These are phyloP conservation scores for Tiliqua scincoides DNA, from an alignment of 2,113 vertebrate species.

Conservation along the genomic window DNA sequence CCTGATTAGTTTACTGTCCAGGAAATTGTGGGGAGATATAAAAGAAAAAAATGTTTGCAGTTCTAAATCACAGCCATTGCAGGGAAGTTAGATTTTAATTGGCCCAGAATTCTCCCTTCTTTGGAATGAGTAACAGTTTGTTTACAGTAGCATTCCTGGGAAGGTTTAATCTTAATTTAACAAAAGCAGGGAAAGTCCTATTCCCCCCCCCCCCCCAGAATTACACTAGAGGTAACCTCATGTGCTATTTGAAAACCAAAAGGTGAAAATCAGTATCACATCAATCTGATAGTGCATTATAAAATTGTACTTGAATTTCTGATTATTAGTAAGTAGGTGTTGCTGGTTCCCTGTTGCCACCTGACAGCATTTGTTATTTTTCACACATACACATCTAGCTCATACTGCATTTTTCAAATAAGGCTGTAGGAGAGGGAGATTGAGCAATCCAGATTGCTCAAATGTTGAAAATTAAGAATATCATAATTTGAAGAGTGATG, in stretches of 20 bases:
- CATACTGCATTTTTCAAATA: conserved; percentile 32
- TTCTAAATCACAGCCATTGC: conserved; percentile 47
- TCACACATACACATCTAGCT: conserved; percentile 25
- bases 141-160: conserved; percentile 41
- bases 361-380: conserved; percentile 53
- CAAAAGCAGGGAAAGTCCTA: conserved; percentile 54
- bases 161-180: conserved; percentile 59
- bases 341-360: conserved; percentile 47
- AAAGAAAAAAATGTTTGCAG: conserved; percentile 55
- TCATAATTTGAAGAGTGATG: conserved; percentile 36
- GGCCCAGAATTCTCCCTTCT: conserved; percentile 50
- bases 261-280: conserved; percentile 63
- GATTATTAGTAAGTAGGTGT: conserved; percentile 47
- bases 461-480: background rate
- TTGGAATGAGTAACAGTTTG: conserved; percentile 49
- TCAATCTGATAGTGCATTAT: conserved; percentile 38
- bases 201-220: no score
- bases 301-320: conserved; percentile 55
- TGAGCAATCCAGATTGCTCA: conserved; percentile 31
- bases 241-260: conserved; percentile 58
- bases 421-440: conserved; percentile 8
- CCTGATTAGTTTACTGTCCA: conserved; percentile 49
- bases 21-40: conserved; percentile 53
- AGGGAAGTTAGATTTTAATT: conserved; percentile 65
- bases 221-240: conserved; percentile 68